Evolutionary conservation across 2,113 vertebrate species (phyloP).

Genomic region (Myrmophylax atrothorax): DNA sequence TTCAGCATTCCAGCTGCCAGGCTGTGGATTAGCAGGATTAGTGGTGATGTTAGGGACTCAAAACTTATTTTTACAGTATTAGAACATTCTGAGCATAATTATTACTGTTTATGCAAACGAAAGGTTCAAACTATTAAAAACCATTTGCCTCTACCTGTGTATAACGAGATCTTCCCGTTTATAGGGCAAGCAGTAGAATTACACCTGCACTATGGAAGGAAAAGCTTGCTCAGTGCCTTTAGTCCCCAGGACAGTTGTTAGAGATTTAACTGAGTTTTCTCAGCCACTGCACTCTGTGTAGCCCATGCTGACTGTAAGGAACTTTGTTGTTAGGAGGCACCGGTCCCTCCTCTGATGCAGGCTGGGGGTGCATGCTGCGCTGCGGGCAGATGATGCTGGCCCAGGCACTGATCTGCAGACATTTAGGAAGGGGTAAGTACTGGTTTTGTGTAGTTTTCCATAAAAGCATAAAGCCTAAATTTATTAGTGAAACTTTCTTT

Average conservation of each 20-base stretch:
- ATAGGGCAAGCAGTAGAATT: background rate
- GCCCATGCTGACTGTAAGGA: background rate
- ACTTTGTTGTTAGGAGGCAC: conserved; percentile 85
- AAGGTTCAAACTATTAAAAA: background rate
- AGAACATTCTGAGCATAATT: background rate
- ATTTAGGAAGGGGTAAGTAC: conserved; percentile 89
- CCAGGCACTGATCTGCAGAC: conserved; percentile 91
- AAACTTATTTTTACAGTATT: background rate
- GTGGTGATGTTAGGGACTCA: background rate
- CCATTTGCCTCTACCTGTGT: background rate
- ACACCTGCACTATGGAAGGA: background rate
- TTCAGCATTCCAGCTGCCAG: background rate
- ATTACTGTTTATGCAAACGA: background rate
- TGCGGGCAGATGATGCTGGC: conserved; percentile 99
- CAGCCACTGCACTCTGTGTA: background rate
- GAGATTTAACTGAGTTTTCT: background rate
- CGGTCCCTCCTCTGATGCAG: conserved; percentile 91
- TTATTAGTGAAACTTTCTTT: background rate
- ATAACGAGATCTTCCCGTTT: background rate
- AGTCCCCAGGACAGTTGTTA: fast-evolving
- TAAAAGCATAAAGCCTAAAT: background rate
- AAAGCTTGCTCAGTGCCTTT: background rate
- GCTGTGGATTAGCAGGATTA: background rate
- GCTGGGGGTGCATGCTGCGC: conserved; percentile 98
- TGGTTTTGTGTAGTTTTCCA: background rate